Percentiles rank a stretch among this genome's conserved stretches.
Evolutionary conservation across 2,113 vertebrate species (phyloP).

Genomic region (Dicerorhinus sumatrensis): DNA sequence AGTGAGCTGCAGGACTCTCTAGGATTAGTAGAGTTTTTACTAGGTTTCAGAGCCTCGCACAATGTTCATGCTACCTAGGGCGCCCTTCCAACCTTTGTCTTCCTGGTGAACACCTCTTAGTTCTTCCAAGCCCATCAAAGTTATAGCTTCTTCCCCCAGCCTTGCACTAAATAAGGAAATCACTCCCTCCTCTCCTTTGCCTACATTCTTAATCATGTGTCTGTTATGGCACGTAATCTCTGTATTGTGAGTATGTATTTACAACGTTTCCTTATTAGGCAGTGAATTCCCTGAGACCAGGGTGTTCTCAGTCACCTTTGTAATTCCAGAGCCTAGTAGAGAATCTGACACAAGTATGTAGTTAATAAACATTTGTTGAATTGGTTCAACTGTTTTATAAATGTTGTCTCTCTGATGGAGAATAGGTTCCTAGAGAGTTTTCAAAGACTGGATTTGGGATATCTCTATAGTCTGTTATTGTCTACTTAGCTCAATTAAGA

Average conservation of each 20-base stretch:
- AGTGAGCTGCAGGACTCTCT: too few species aligned
- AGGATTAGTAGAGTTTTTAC: too few species aligned
- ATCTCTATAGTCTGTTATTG: background rate
- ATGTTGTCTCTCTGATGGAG: background rate
- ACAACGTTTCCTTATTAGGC: background rate
- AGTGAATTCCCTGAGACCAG: too few species aligned
- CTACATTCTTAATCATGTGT: background rate
- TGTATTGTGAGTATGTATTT: background rate
- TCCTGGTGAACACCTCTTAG: background rate
- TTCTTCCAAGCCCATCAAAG: background rate
- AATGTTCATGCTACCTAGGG: rapidly evolving
- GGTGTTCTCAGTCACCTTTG: background rate
- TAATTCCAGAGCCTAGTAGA: background rate
- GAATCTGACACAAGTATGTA: background rate
- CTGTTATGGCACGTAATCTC: background rate
- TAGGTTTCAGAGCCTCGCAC: background rate
- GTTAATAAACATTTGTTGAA: background rate
- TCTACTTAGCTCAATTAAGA: background rate
- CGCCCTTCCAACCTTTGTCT: background rate
- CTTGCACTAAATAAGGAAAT: background rate
- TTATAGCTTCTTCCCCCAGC: too few species aligned
- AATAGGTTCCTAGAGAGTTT: background rate
- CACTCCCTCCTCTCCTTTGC: background rate
- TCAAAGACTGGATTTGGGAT: background rate
- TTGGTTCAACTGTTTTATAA: background rate